These are phyloP conservation scores for Clistopyga incitator DNA, from an alignment of 2,888 invertebrate species.

Conservation along the genomic window DNA sequence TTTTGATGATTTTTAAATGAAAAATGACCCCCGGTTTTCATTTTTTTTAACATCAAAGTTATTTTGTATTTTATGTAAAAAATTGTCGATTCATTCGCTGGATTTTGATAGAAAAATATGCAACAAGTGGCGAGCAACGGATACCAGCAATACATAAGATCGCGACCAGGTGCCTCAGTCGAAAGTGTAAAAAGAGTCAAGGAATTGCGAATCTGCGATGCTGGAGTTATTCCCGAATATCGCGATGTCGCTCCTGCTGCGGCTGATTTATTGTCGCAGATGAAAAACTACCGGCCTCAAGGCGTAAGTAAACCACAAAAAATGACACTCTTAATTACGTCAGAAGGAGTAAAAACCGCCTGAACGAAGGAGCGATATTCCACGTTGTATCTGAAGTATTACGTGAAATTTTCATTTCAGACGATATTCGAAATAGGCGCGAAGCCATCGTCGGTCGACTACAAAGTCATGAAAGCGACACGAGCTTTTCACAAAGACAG, in stretches of 20 bases:
- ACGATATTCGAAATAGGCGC: conserved; percentile 97
- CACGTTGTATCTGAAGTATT: background rate
- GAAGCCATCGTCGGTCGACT: conserved; percentile 91
- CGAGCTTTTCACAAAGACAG: conserved; percentile 89
- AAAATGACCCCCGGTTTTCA: no score
- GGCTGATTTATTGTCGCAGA: conserved; percentile 86
- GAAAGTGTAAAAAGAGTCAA: conserved; percentile 96
- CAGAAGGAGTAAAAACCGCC: background rate
- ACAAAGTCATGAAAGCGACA: conserved; percentile 95
- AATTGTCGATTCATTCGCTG: conserved; percentile 43
- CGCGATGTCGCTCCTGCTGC: conserved; percentile 73
- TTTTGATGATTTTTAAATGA: background rate
- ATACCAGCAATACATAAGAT: conserved; percentile 94
- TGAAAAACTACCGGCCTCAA: conserved; percentile 91
- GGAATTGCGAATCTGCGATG: conserved; percentile 86
- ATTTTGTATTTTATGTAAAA: no score
- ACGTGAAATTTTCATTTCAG: conserved; percentile 85
- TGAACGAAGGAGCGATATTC: background rate
- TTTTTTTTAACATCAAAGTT: no score
- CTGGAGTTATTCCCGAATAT: conserved; percentile 88
- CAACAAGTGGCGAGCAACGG: conserved; percentile 93
- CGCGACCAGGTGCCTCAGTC: conserved; percentile 94
- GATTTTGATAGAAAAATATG: conserved; percentile 86
- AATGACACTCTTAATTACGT: background rate
- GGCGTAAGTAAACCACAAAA: conserved; percentile 86